phyloP scores from a whole-genome alignment of 2,888 invertebrate genomes.

The Heliothis peltigera region DNA sequence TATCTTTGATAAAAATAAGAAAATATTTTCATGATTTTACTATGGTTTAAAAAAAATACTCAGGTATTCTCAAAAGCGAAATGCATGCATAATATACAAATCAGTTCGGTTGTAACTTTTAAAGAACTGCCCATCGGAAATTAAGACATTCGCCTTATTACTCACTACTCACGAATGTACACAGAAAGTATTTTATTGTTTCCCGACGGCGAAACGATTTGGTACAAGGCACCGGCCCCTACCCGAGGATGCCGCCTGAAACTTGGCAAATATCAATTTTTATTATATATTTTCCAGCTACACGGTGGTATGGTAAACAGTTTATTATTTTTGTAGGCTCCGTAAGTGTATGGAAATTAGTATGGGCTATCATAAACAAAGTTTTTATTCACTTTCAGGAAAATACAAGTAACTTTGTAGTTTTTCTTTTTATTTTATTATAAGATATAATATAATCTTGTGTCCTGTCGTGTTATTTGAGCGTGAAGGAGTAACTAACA shows the following conservation, averaged over 20 bases:
- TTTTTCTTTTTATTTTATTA: no score
- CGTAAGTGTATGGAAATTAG: not conserved
- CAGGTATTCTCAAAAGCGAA: not conserved
- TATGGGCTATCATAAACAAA: no score
- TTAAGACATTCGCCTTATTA: conserved; percentile 35
- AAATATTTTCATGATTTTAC: no score
- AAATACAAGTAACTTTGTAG: no score
- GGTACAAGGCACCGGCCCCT: conserved; percentile 55
- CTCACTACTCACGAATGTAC: conserved; percentile 15
- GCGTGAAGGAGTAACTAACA: no score
- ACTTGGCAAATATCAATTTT: conserved; percentile 52
- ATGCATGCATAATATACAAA: not conserved
- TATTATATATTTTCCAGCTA: conserved; percentile 49
- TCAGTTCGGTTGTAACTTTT: conserved; percentile 7
- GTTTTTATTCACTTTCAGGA: no score
- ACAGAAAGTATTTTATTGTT: conserved; percentile 54
- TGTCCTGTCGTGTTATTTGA: no score
- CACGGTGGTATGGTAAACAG: conserved; percentile 31
- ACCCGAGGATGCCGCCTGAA: conserved; percentile 29
- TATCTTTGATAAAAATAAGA: no score
- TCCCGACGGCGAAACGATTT: conserved; percentile 46
- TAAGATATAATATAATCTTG: no score
- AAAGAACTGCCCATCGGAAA: conserved; percentile 17
- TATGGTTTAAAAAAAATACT: not conserved
- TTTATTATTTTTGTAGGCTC: conserved; percentile 23